Conservation (phyloP, 2,797 vertebrate genomes). For the Myripristis jacobus region DNA sequence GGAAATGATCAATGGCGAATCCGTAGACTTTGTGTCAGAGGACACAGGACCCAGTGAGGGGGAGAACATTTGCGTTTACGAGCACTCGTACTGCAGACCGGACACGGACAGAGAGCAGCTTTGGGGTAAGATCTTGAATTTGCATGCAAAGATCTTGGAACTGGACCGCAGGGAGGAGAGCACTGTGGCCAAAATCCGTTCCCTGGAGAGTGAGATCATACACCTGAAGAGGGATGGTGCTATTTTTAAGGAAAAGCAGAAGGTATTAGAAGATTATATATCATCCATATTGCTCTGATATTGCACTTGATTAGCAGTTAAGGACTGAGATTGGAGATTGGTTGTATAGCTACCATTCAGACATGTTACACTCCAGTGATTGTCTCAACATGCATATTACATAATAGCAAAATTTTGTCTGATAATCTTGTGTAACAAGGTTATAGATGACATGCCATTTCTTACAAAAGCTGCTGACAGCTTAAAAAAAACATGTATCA, state of each 20-base stretch:
- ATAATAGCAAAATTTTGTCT: conserved; percentile 1
- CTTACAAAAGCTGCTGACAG: not conserved
- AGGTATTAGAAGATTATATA: conserved; percentile 85
- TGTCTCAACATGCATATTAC: not conserved
- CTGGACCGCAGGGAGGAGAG: conserved; percentile 86
- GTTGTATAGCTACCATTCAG: too few species aligned
- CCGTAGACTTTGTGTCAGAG: conserved; percentile 32
- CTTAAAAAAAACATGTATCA: not conserved
- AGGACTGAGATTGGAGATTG: not conserved
- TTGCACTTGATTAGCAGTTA: too few species aligned
- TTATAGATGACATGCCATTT: not conserved
- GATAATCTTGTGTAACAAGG: not conserved
- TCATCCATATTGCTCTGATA: conserved; percentile 76
- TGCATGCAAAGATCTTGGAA: conserved; percentile 87
- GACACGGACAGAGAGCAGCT: conserved; percentile 85
- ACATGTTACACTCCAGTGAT: conserved; percentile 6
- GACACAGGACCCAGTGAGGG: conserved; percentile 45
- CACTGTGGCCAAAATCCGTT: conserved; percentile 84
- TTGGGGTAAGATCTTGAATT: conserved; percentile 87
- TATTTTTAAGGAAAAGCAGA: conserved; percentile 88
- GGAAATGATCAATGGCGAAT: conserved; percentile 27
- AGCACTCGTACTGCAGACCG: conserved; percentile 89
- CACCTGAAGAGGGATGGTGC: conserved; percentile 84
- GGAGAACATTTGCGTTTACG: conserved; percentile 66
- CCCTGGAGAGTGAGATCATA: conserved; percentile 84